A percentile compares a stretch with the other conserved stretches of the same genome.
Conservation (phyloP, 2,888 invertebrate genomes). For the Amblyjoppa proteus region DNA sequence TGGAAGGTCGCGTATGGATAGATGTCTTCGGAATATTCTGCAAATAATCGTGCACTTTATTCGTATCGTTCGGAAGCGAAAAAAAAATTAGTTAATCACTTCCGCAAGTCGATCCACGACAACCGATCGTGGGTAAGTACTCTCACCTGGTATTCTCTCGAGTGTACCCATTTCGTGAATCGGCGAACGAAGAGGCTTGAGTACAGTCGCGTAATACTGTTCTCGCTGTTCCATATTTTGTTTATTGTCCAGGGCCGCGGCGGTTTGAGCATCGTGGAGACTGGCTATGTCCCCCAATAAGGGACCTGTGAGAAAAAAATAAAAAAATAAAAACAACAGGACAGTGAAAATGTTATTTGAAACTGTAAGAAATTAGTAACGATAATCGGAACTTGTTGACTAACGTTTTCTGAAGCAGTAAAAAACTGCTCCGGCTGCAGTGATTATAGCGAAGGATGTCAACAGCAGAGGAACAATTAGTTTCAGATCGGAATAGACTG, state of each 20-base stretch:
- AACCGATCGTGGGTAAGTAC: neutral
- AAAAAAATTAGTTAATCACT: neutral
- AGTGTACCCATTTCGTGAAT: slow-evolving; percentile 86
- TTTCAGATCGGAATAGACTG: slow-evolving; percentile 82
- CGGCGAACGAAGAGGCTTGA: slow-evolving; percentile 83
- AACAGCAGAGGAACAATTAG: slow-evolving; percentile 82
- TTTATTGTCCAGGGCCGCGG: slow-evolving; percentile 84
- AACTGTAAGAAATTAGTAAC: too few relatives aligned
- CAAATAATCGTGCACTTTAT: slow-evolving; percentile 72
- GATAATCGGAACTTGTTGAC: slow-evolving; percentile 51
- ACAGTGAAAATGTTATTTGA: neutral
- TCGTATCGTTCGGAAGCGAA: slow-evolving; percentile 7
- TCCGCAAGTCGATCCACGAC: neutral
- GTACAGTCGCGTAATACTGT: slow-evolving; percentile 84
- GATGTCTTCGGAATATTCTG: slow-evolving; percentile 96
- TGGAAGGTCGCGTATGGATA: slow-evolving; percentile 97
- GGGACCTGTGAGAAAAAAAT: slow-evolving; percentile 85
- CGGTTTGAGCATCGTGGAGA: slow-evolving; percentile 83
- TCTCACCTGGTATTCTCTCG: slow-evolving; percentile 84
- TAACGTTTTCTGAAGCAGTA: slow-evolving; percentile 84
- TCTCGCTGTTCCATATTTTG: slow-evolving; percentile 84
- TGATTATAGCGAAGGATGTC: slow-evolving; percentile 83
- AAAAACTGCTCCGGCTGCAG: slow-evolving; percentile 83
- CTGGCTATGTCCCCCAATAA: slow-evolving; percentile 84
- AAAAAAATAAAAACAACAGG: neutral